Evolutionary conservation across 2,797 vertebrate species (phyloP), one percentile per base, ranked within the genome.

Genomic region (Galago senegalensis): DNA sequence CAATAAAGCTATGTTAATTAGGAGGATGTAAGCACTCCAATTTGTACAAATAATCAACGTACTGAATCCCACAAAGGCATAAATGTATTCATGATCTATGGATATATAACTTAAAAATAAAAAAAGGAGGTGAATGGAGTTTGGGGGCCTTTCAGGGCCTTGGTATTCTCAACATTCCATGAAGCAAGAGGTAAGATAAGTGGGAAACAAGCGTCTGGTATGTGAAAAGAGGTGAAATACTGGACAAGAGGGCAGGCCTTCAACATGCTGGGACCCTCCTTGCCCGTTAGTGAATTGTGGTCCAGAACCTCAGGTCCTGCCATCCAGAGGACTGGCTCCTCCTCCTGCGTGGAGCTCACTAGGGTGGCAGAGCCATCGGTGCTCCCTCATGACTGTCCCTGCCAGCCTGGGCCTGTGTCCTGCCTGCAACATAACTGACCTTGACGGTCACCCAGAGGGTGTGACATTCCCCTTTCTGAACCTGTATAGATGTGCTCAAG

Each of bases 341-440:
- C 5, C 58, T 80, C 2, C 21, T 0, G 0, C 18, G 8, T 17
- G 17, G 84, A n/a, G 2, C 7, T 49, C 63, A 6, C 18, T 49
- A 82, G 37, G 13, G 27, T 53, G 40, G 16, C 16, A 2, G 69
- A 81, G 12, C n/a, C 56, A 4, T 0, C 0, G 0, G 1, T 43
- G 25, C 18, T 40, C 23, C 37, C 65, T 70, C 8, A 7, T 1
- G 3, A 12, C 9, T 0, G 7, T 18, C 25, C n/a, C 23, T 21
- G 18, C 3, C 27, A n/a, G 31, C 40, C 34, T 27, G 13, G 76
- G 53, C 27, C 9, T 11, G 40, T 67, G 80, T 70, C 43, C 67
- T 80, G 40, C 6, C 31, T 29, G n/a, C 23, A 21, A 7, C 1
- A 11, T 37, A 25, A 76, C 1, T 37, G 49, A 43, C 60, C 60